Base-by-base conservation (phyloP, 2,888 invertebrate species). In the Actias luna region DNA sequence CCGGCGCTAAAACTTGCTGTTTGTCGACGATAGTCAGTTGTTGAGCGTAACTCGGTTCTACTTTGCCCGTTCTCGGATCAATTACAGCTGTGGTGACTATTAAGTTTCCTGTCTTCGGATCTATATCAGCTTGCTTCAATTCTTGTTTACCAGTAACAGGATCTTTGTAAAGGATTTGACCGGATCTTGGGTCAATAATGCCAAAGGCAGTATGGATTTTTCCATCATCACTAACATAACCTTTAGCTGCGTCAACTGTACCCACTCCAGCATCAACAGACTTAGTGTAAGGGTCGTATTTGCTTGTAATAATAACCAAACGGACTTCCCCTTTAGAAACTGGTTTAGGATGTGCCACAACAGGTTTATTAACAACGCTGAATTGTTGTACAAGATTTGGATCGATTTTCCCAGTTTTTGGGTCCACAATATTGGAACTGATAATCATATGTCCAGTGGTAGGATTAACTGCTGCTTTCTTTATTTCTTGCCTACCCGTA, bases 71-170 rank as follows among this genome's bases (percentile, higher is more conserved):
- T 74, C 91, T 93, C 3, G 94, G 94, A 77, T 94, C 94, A 31
- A 94, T 85, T 52, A 94, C 91, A 42, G 94, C 89, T 0, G 92
- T 85, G 2, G 93, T 94, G 14, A 94, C 87, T 50, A 94, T 87
- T 46, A 94, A 90, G 75, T 93, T 94, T 69, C 94, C 94, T 2
- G 94, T 94, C 65, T 93, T 88, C 25, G 94, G 93, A 74, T 94
- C 94, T 22, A 94, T 87, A 65, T 94, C 93, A 0, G 94, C 94
- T 77, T 94, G 94, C 67, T 94, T 94, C 7, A 94, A 83, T 72
- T 94, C 94, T 70, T 94, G 94, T 75, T 94, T 94, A 31, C 94
- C 94, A 58, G 94, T 94, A 8, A 89, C 71, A 7, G 94, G 94
- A 76, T 94, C 94, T 55, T 93, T 95, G 61, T 95, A 92, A 67